phyloP scores from a whole-genome alignment of 2,113 vertebrate genomes.

The Tricholaema leucomelas region DNA sequence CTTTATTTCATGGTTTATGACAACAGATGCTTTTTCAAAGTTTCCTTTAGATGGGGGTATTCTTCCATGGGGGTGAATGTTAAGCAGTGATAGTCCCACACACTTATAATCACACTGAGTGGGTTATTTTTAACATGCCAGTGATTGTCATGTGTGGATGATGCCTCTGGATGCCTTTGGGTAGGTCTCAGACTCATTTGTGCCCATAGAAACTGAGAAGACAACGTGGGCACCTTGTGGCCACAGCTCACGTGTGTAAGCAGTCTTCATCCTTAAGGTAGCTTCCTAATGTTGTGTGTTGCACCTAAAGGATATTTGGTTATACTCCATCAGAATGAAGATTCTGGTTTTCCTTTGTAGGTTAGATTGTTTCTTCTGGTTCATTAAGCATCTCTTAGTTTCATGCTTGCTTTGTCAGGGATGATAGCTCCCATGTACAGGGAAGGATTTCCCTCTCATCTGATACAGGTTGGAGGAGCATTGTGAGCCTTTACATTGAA shows the following conservation, averaged over 20 bases:
- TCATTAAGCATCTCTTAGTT: not conserved
- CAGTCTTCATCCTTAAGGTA: not conserved
- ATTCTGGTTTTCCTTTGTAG: not conserved
- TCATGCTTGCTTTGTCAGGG: not conserved
- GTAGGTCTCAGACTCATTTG: not conserved
- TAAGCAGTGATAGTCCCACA: not conserved
- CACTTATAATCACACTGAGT: rapidly evolving
- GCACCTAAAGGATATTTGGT: not conserved
- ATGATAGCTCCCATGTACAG: not conserved
- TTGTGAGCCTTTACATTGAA: not conserved
- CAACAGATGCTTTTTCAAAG: not conserved
- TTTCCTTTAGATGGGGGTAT: not conserved
- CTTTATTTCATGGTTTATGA: not conserved
- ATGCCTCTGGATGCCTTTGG: not conserved
- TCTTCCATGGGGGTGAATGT: not conserved
- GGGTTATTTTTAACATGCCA: not conserved
- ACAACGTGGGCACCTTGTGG: rapidly evolving
- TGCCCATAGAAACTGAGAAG: not conserved
- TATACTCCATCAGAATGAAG: not conserved
- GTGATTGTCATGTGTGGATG: not conserved
- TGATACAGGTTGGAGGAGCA: not conserved
- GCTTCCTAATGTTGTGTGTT: not conserved
- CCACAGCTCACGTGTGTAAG: not conserved
- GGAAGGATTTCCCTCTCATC: not conserved
- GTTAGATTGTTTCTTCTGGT: not conserved